A percentile compares a stretch with the other conserved stretches of the same genome.
Evolutionary conservation across 2,888 invertebrate species (phyloP).

Genomic region (Diarsia dahlii): DNA sequence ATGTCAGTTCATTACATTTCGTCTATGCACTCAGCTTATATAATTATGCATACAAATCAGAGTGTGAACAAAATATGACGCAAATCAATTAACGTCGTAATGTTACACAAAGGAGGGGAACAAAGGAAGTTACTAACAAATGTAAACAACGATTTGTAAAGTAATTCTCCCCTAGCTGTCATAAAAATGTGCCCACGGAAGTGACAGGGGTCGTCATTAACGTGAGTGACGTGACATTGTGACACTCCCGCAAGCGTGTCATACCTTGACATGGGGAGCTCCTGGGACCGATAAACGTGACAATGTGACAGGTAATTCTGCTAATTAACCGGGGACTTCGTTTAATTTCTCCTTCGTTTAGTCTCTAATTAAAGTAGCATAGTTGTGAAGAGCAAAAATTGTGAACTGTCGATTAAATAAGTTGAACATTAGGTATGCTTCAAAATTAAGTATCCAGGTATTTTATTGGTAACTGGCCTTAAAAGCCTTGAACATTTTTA

Average conservation of each 20-base stretch:
- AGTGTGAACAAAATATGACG: slow-evolving; percentile 20
- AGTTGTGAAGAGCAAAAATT: not conserved
- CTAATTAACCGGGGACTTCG: slow-evolving; percentile 76
- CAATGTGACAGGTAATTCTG: slow-evolving; percentile 74
- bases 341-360: slow-evolving; percentile 64
- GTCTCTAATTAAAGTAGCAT: slow-evolving; percentile 16
- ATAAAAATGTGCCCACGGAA: slow-evolving; percentile 70
- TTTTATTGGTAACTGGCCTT: too few relatives aligned
- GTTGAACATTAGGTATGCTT: not conserved
- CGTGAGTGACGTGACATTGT: slow-evolving; percentile 71
- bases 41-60: not conserved
- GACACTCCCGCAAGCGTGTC: slow-evolving; percentile 75
- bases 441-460: too few relatives aligned
- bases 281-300: slow-evolving; percentile 72
- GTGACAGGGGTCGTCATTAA: slow-evolving; percentile 74
- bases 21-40: slow-evolving; percentile 28
- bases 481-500: not conserved
- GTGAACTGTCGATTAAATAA: not conserved
- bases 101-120: slow-evolving; percentile 31
- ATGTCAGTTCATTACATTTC: slow-evolving; percentile 26
- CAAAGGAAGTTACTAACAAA: slow-evolving; percentile 56
- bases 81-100: slow-evolving; percentile 49
- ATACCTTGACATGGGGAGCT: slow-evolving; percentile 70
- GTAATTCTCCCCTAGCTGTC: slow-evolving; percentile 66
- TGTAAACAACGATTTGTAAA: slow-evolving; percentile 70